Evolutionary conservation across 2,888 invertebrate species (phyloP).

Genomic region (Capitulum mitella): DNA sequence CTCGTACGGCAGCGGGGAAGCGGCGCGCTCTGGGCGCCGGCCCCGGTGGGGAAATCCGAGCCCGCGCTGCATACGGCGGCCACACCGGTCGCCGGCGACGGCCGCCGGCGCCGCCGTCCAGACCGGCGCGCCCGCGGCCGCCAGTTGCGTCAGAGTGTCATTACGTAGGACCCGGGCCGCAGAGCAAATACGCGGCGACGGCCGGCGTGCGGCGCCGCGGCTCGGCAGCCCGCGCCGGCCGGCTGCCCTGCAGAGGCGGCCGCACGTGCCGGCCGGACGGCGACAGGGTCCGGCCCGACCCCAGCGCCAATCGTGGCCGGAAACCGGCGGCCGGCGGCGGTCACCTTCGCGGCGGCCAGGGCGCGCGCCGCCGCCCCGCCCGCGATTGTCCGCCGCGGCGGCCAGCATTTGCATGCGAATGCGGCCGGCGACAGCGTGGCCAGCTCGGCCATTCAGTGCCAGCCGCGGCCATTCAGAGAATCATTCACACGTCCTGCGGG

Average conservation of each 20-base stretch:
- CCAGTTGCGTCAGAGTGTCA: no score
- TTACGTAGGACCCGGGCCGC: no score
- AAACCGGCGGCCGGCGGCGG: neutral
- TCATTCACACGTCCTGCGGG: neutral
- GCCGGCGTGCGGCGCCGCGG: neutral
- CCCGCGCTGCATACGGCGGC: no score
- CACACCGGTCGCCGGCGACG: no score
- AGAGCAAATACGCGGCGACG: no score
- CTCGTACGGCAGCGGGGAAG: no score
- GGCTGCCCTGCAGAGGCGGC: neutral
- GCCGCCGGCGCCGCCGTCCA: no score
- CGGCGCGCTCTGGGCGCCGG: no score
- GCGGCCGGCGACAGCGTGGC: neutral
- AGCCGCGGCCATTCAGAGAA: neutral
- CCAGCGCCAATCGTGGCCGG: neutral
- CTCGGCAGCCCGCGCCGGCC: neutral
- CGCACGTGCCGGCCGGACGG: no score
- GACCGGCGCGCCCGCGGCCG: no score
- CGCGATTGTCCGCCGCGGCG: neutral
- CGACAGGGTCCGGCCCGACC: neutral
- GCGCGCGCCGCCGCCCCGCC: neutral
- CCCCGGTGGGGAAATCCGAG: no score
- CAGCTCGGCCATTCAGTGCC: neutral
- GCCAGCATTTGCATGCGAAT: conserved; percentile 9
- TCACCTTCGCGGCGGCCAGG: neutral